Percentiles rank a stretch among this genome's conserved stretches.
Evolutionary conservation across 2,797 vertebrate genomes (phyloP).

Genomic region (Xerus rutilus): DNA sequence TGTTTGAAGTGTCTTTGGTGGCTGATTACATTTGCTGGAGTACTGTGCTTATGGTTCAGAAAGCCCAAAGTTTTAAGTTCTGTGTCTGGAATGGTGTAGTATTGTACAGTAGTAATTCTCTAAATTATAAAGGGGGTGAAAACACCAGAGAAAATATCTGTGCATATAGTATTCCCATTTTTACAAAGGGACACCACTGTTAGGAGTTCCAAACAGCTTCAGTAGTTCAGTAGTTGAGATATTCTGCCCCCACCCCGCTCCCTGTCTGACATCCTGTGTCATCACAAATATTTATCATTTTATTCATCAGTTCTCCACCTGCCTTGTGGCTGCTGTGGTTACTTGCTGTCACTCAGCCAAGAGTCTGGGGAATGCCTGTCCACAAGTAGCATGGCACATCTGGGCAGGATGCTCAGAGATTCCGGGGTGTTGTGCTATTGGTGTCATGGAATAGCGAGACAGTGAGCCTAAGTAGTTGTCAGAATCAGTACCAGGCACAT

Average conservation of each 20-base stretch:
- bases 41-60: background rate
- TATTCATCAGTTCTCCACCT: slow-evolving; percentile 59
- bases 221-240: slow-evolving; percentile 27
- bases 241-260: background rate
- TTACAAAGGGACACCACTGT: slow-evolving; percentile 37
- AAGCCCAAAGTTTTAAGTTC: background rate
- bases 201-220: background rate
- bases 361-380: slow-evolving; percentile 52
- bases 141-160: background rate
- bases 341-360: slow-evolving; percentile 66
- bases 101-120: background rate
- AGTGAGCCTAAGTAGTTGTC: background rate
- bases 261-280: slow-evolving; percentile 67
- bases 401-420: background rate
- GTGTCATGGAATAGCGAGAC: background rate
- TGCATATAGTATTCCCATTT: background rate
- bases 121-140: slow-evolving; percentile 37
- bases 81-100: background rate
- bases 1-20: background rate
- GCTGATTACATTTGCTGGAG: background rate
- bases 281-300: slow-evolving; percentile 76
- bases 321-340: slow-evolving; percentile 65
- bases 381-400: background rate
- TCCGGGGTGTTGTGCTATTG: background rate
- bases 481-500: background rate